Base-by-base conservation (phyloP, 1,140 invertebrate species). In the Heliconius congener region DNA sequence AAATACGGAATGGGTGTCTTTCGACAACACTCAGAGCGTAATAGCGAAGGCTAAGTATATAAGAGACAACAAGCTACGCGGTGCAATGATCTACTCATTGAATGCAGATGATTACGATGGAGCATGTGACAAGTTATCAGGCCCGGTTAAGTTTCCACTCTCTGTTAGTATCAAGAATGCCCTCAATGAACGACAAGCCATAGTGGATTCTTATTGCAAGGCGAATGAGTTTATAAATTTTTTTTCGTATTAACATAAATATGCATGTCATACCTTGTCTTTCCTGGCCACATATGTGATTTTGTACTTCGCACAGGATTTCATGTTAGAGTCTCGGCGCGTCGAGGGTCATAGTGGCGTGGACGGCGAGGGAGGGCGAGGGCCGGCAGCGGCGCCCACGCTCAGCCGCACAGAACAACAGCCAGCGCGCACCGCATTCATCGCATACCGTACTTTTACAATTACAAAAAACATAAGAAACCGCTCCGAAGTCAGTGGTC, bases 1-100 rank as follows among this genome's bases (percentile, higher is more conserved):
- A 72, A 94, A 95, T 52, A 93, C 95, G 8, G 97, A 99, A 88
- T 99, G 98, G 98, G 96, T 99, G 71, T 98, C 98, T 0, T 99
- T 97, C 90, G 98, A 99, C 82, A 96, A 98, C 89, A 91, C 95
- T 6, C 88, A 95, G 52, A 99, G 98, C 92, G 94, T 98, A 0
- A 94, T 88, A 75, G 96, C 96, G 85, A 99, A 99, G 95, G 95
- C 96, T 1, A 93, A 96, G 70, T 97, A 95, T 92, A 96, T 97
- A 1, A 96, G 95, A 84, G 91, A 95, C 1, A 93, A 96, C 23
- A 93, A 95, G 30, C 95, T 97, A 76, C 96, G 96, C 71, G 97
- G 97, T 46, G 96, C 96, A 0, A 98, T 98, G 97, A 94, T 98
- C 75, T 97, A 96, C 87, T 97, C 97, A 1, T 90, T 98, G 18